These are phyloP conservation scores for Porites australiensis DNA, from an alignment of 64 coral and sea anemone genomes.

Conservation along the genomic window DNA sequence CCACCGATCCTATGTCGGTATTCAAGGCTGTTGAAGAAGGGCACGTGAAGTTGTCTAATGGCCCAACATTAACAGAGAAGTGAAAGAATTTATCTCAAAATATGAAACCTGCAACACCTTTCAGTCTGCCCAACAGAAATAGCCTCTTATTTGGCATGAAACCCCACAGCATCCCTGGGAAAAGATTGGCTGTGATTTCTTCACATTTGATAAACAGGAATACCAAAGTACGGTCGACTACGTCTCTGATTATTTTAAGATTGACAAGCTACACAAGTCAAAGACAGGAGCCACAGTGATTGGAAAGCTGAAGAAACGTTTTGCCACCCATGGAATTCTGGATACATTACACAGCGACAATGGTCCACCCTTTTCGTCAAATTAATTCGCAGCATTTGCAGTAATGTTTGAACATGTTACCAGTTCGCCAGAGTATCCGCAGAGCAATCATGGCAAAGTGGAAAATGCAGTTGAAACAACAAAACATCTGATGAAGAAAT, in stretches of 20 bases:
- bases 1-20: neutral
- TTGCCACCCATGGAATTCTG: slow-evolving; percentile 6
- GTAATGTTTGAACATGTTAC: neutral
- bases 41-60: slow-evolving; percentile 33
- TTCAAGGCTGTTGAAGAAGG: slow-evolving; percentile 40
- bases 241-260: slow-evolving; percentile 43
- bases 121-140: neutral
- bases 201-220: neutral
- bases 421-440: slow-evolving; percentile 40
- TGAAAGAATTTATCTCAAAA: slow-evolving; percentile 18
- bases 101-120: slow-evolving; percentile 10
- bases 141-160: slow-evolving; percentile 41
- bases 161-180: slow-evolving; percentile 37
- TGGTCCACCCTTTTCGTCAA: neutral
- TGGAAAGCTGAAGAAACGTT: slow-evolving; percentile 20
- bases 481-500: slow-evolving; percentile 1
- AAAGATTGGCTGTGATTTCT: slow-evolving; percentile 23
- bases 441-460: slow-evolving; percentile 58
- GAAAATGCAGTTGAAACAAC: neutral
- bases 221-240: slow-evolving; percentile 63
- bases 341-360: neutral
- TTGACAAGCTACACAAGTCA: neutral
- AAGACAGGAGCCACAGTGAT: slow-evolving; percentile 17
- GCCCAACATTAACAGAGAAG: slow-evolving; percentile 27
- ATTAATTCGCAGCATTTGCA: slow-evolving; percentile 17